Evolutionary conservation across 2,113 vertebrate species (phyloP), one percentile per base, ranked within the genome.

Genomic region (Thomomys bottae): DNA sequence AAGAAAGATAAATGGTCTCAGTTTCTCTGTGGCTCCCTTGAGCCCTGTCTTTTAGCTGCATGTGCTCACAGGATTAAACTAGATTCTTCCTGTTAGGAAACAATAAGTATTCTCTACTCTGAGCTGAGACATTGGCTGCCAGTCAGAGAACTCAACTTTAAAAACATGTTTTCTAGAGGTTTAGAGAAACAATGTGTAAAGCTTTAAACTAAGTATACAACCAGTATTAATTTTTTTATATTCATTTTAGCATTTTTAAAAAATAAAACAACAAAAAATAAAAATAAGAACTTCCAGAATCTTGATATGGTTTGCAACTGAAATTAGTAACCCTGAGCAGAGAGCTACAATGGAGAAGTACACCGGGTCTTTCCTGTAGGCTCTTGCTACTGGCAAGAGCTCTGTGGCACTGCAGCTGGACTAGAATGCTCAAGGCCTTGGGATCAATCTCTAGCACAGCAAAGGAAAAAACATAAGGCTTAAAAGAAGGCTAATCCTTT

Each of bases 61-160:
- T 38, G 84, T 87, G 75, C 40, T 78, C 36, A 32, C 20, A n/a
- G 32, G 18, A 36, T 85, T 87, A 78, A 76, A 49, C 36, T 20
- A 89, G 54, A 28, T 14, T 61, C 76, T 87, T 92, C 57, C 49
- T 78, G 8, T 45, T 88, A 90, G 26, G 61, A 88, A 93, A 88
- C 71, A 90, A 7, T 79, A 66, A 32, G 14, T 84, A 79, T 80
- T 83, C 54, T 93, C 79, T 40, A 21, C 66, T 63, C 36, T 34
- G 57, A 28, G 76, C 14, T 36, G 42, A 42, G 92, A 93, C 12
- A 45, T 5, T 66, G 32, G 34, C 36, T 67, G 40, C 30, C 18
- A 11, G 30, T 82, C 83, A 71, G 67, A 91, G 59, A 72, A 61
- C 82, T 84, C 38, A 40, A 24, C 40, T 59, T 49, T 76, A 17